A percentile compares a stretch with the other conserved stretches of the same genome.
Evolutionary conservation across 2,113 vertebrate species (phyloP).

Genomic region (Blennius ocellaris): DNA sequence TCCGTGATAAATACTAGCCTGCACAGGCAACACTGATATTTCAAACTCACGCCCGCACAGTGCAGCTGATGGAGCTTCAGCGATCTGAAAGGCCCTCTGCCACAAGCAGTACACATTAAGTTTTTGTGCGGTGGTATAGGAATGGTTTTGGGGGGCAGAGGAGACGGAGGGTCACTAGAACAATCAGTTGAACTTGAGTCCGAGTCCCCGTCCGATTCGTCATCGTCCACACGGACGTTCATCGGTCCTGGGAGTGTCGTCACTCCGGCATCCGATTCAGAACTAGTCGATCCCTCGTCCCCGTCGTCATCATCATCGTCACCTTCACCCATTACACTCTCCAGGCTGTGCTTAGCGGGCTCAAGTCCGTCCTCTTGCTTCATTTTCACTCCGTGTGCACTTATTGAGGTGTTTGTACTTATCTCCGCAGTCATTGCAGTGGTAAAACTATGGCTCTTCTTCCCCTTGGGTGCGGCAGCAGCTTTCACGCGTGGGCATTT

Average conservation of each 20-base stretch:
- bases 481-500: slow-evolving; percentile 4
- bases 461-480: not conserved
- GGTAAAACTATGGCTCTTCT: not conserved
- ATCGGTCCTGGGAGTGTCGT: not conserved
- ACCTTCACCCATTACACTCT: slow-evolving; percentile 38
- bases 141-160: not conserved
- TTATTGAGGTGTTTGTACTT: not conserved
- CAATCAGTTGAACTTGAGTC: slow-evolving; percentile 42
- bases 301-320: not conserved
- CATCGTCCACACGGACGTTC: not conserved
- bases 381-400: slow-evolving; percentile 9
- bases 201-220: slow-evolving; percentile 36
- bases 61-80: slow-evolving; percentile 50
- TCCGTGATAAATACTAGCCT: slow-evolving; percentile 43
- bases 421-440: not conserved
- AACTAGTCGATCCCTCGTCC: slow-evolving; percentile 31
- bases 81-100: slow-evolving; percentile 63
- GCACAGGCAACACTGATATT: slow-evolving; percentile 61
- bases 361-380: not conserved
- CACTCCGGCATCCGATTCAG: slow-evolving; percentile 6
- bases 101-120: slow-evolving; percentile 63
- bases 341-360: slow-evolving; percentile 25
- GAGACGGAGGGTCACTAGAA: slow-evolving; percentile 41
- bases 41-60: slow-evolving; percentile 39
- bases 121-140: not conserved